Evolutionary conservation across 2,888 invertebrate species (phyloP), one percentile per base, ranked within the genome.

Genomic region (Spicauda simplicius): DNA sequence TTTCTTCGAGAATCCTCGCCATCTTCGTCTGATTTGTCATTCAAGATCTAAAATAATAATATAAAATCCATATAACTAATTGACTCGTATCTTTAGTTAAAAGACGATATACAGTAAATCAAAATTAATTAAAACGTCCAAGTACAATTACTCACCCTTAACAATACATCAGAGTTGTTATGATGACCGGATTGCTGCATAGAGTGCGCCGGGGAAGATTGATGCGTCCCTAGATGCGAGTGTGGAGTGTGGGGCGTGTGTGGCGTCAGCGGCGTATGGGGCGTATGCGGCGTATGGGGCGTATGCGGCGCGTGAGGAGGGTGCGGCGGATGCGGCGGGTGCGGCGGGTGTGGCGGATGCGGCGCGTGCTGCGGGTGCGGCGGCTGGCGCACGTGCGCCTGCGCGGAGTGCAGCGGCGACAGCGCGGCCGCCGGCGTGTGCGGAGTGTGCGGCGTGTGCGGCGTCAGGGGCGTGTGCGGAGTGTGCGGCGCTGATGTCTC

Each of bases 1-100:
- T 85, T 88, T 77, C 87, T 94, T 75, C 94, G 92, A 73, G 90
- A 90, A 71, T 96, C 96, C 69, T 95, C 94, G 72, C 95, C 95
- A 75, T 97, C 97, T 75, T 97, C 97, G 77, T 97, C 97, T 69
- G 95, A 96, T 87, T 96, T 97, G 73, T 97, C 97, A 82, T 97
- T 97, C 72, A 97, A 91, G 85, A 97, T 94, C 97, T 97, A 83
- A 85, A 86, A 72, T 59, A 50, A 50, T 18, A 18, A 63, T 18
- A 18, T 50, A 50, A 1, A 2, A 48, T n/a, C n/a, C 16, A 16
- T 48, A 16, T 50, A n/a, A 45, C 1, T n/a, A 14, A n/a, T n/a
- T n/a, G n/a, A n/a, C n/a, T 0, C 0, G 6, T 45, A 8, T 37
- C 2, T 37, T 37, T 12, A 37, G 2, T 37, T 2, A 37, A 11